Evolutionary conservation across 2,888 invertebrate genomes (phyloP), one percentile per base, ranked within the genome.

Genomic region (Baccha elongata): DNA sequence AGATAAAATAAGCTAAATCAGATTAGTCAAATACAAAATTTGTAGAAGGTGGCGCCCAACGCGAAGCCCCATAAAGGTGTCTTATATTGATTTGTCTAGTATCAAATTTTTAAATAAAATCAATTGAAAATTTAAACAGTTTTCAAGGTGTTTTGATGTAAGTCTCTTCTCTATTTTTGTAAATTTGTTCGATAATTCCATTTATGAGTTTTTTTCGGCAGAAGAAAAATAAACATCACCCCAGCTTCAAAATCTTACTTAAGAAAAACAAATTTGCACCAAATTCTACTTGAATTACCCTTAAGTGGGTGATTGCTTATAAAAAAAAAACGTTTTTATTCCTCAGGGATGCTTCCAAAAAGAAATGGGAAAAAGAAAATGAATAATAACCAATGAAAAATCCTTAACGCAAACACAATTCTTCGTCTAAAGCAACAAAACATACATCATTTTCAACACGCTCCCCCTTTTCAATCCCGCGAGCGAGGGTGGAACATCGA

Each of bases 311-410:
- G 67, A 78, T 83, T 83, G 78, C 72, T 83, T 72, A 37, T 42
- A 19, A 62, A 17, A 55, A 68, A 69, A 67, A 64, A 78, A 68
- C 65, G 46, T 75, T 65, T 71, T 71, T 32, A 62, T 50, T 73
- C 72, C 50, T 68, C 19, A 23, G 44, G 67, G 40, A 67, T 15
- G n/a, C 17, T 40, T 62, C 40, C 44, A 53, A 55, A 42, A 50
- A 64, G 13, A 53, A 64, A 72, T n/a, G 1, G 10, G 29, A 26
- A 40, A 2, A 40, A n/a, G 29, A 72, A 72, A 64, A 72, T 72
- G 78, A 83, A 83, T 83, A 78, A 78, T 78, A 83, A 78, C 83
- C 78, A 78, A 83, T 83, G 73, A 83, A 83, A 83, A 83, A 83
- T 83, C 83, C 83, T 78, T 50, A 83, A 83, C 72, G 68, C 68